Conservation (phyloP, 2,888 invertebrate species). For the Cerceris rybyensis region DNA sequence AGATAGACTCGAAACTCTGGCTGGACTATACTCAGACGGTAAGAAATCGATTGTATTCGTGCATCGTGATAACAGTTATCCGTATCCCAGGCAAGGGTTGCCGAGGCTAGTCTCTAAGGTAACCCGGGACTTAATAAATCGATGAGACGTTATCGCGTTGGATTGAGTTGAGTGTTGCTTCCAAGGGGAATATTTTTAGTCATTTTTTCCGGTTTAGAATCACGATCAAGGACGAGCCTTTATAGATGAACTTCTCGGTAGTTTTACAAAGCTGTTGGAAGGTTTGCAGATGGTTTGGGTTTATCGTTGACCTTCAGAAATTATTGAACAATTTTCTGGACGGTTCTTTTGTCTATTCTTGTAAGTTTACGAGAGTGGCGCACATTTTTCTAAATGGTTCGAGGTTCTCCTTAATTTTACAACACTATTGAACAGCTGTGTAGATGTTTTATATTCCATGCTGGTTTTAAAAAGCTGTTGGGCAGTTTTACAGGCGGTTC, state of each 20-base stretch:
- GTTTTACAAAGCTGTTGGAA: not conserved
- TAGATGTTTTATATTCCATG: no score
- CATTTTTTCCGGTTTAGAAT: constrained; percentile 11
- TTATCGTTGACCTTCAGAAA: no score
- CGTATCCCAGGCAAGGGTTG: constrained; percentile 26
- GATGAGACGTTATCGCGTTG: constrained; percentile 53
- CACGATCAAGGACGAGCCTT: constrained; percentile 28
- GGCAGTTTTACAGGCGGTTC: no score
- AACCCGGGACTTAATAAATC: constrained; percentile 64
- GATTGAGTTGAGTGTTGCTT: constrained; percentile 41
- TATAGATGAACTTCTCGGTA: not conserved
- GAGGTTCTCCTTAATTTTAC: no score
- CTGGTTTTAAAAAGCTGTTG: no score
- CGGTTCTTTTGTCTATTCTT: no score
- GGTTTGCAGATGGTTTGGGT: no score
- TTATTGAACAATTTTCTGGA: no score
- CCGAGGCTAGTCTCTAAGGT: constrained; percentile 57
- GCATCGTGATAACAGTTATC: constrained; percentile 60
- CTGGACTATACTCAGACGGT: constrained; percentile 72
- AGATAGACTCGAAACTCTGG: constrained; percentile 76
- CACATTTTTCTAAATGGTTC: no score
- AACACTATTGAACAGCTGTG: no score
- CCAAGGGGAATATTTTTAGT: constrained; percentile 31
- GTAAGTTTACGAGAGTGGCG: no score
- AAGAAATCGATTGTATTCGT: constrained; percentile 64